Conservation (phyloP, 2,113 vertebrate species). For the Gorsachius goisagi region DNA sequence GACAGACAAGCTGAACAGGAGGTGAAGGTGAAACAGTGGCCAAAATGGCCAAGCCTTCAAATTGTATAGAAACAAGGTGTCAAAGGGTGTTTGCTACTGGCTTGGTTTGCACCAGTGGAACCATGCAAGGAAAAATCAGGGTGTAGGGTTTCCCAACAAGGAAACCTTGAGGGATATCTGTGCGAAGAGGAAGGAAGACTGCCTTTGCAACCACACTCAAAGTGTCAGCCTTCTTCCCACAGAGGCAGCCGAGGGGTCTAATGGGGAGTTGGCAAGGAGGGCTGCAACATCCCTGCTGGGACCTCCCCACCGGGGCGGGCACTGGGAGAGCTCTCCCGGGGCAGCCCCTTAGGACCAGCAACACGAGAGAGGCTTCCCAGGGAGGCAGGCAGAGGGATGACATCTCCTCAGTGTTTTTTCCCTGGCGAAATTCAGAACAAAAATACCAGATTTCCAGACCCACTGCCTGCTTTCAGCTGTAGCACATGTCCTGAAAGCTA, state of each 20-base stretch:
- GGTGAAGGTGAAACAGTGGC: neutral
- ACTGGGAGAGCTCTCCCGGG: fast-evolving
- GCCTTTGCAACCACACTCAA: neutral
- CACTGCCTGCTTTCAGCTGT: neutral
- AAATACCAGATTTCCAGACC: neutral
- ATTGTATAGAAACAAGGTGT: neutral
- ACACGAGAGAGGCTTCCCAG: fast-evolving
- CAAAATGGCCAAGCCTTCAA: neutral
- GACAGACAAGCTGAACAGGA: neutral
- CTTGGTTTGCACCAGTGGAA: fast-evolving
- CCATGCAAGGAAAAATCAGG: neutral
- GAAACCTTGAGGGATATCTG: neutral
- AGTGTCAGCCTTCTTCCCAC: neutral
- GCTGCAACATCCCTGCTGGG: neutral
- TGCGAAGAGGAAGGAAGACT: neutral
- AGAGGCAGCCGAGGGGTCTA: neutral
- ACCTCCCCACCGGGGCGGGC: fast-evolving
- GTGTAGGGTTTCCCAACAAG: neutral
- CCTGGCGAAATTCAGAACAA: neutral
- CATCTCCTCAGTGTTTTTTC: neutral
- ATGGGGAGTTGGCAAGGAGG: neutral
- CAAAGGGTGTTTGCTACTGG: neutral
- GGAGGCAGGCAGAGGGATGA: neutral
- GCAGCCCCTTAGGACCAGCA: neutral
- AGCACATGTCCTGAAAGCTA: fast-evolving